Conservation (phyloP, 2,113 vertebrate species). For the Genyomyrus donnyi region DNA sequence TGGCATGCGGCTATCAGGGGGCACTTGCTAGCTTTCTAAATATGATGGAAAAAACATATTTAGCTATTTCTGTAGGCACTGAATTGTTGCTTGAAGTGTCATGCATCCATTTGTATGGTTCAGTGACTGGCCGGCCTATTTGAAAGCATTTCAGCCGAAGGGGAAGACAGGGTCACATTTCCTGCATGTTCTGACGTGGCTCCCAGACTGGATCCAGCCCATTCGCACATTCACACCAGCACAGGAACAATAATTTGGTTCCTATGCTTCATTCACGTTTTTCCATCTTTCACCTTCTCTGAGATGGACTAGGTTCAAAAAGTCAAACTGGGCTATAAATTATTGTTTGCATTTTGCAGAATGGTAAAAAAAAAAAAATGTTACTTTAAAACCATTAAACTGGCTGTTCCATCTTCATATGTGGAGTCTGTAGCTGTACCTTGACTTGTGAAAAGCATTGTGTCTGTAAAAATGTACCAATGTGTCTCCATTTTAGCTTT, state of each 20-base stretch:
- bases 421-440: not conserved
- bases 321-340: not conserved
- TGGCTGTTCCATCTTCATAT: not conserved
- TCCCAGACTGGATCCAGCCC: not conserved
- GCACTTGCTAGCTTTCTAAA: not conserved
- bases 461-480: not conserved
- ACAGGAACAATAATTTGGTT: not conserved
- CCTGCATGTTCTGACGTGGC: not conserved
- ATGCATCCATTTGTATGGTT: not conserved
- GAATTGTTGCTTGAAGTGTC: not conserved
- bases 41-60: not conserved
- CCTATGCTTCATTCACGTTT: not conserved
- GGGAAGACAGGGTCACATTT: not conserved
- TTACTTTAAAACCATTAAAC: not conserved
- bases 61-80: not conserved
- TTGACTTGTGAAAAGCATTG: not conserved
- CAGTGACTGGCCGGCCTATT: not conserved
- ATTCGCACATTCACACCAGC: not conserved
- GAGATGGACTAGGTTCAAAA: not conserved
- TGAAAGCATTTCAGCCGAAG: not conserved
- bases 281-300: not conserved
- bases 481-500: not conserved
- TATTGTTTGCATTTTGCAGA: not conserved
- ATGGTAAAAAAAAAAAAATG: not conserved
- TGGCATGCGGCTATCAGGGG: not conserved